Evolutionary conservation across 1,140 invertebrate genomes (phyloP), one percentile per base, ranked within the genome.

Genomic region (Stegodyphus mimosarum): DNA sequence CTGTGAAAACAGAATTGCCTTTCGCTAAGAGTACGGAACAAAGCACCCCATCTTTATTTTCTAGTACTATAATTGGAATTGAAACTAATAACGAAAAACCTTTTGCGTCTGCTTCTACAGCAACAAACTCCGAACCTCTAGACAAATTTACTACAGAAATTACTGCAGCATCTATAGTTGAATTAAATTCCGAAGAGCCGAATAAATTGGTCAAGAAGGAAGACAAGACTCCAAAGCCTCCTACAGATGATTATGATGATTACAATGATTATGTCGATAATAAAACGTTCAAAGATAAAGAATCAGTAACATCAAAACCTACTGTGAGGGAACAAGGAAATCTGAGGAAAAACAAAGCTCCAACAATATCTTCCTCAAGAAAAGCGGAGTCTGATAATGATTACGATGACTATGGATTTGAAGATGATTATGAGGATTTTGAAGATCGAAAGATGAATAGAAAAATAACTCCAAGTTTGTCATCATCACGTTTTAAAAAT

Each of bases 371-470:
- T 17, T 79, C 84, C 5, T 86, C 84, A 10, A 86, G 84, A 55
- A 71, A 71, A 6, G n/a, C 55, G 11, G 79, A 80, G 15, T 17
- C 52, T 6, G 50, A 74, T 66, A 53, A 73, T 15, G 78, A 87
- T 53, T 81, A 83, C 64, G 79, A 87, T 64, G 86, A 87, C 5
- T 83, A 77, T 75, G 80, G 63, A 53, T 84, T 84, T 60, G 81
- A 69, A 52, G 73, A 84, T 60, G 81, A 84, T 15, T 84, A 84
- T 75, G 81, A 76, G 48, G 73, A 76, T 17, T 84, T 84, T 67
- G 71, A 55, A 17, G 66, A 70, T 15, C 67, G 15, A 53, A 84
- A 84, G 67, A 11, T 11, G 52, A 84, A 63, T 33, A 50, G 51
- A 33, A 86, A 86, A 78, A 17, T 78, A 18, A 86, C 74, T 33